phyloP scores from a whole-genome alignment of 2,888 invertebrate species.

The Sesia bembeciformis region DNA sequence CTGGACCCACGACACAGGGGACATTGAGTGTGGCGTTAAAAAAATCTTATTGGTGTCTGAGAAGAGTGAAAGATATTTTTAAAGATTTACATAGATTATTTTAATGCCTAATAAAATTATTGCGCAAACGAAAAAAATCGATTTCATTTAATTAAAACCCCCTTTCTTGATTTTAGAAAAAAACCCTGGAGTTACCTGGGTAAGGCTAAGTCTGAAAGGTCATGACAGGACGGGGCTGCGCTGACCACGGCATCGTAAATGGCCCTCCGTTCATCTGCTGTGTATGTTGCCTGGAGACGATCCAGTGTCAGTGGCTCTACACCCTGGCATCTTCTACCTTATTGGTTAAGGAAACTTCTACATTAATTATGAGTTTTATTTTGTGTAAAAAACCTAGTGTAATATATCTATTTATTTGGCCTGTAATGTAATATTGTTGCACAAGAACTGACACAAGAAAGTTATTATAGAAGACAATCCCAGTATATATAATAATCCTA shows the following conservation, averaged over 20 bases:
- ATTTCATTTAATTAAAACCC: too few species aligned
- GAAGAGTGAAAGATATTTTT: too few species aligned
- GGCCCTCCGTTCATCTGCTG: slow-evolving; percentile 70
- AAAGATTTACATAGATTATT: too few species aligned
- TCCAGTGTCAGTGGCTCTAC: slow-evolving; percentile 36
- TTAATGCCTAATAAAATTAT: too few species aligned
- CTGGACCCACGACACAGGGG: too few species aligned
- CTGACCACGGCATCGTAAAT: slow-evolving; percentile 69
- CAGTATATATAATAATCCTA: too few species aligned
- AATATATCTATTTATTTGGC: neutral
- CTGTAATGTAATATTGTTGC: too few species aligned
- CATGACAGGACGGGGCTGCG: slow-evolving; percentile 39
- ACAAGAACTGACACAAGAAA: neutral
- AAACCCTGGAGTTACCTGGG: slow-evolving; percentile 22
- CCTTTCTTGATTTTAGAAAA: too few species aligned
- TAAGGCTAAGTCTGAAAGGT: slow-evolving; percentile 40
- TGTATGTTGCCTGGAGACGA: slow-evolving; percentile 53
- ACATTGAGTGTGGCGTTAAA: too few species aligned
- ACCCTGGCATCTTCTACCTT: slow-evolving; percentile 33
- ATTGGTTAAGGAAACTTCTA: slow-evolving; percentile 23
- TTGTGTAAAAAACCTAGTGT: neutral
- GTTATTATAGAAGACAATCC: too few species aligned
- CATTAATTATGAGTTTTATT: neutral
- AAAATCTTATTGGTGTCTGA: too few species aligned
- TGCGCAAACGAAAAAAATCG: too few species aligned